Base-by-base conservation (phyloP, 2,888 invertebrate genomes). In the Iphiclides podalirius region DNA sequence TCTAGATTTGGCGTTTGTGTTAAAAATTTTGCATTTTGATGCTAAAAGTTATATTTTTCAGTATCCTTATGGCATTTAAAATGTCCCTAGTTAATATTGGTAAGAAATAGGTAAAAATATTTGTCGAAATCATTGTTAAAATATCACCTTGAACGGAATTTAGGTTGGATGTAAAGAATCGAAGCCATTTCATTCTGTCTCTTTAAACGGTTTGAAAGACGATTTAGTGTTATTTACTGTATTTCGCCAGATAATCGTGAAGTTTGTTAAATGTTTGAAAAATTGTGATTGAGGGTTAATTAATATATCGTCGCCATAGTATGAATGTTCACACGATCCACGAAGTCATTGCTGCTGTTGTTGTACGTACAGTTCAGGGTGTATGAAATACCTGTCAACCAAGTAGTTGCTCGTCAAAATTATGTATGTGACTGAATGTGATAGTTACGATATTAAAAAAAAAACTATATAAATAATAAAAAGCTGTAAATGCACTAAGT, bases 1-100 rank as follows among this genome's bases (percentile, higher is more conserved):
- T 82, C 75, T 82, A 72, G 73, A 78, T 85, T 87, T 87, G 87
- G 86, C 87, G 83, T 87, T 86, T 82, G 72, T 74, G 77, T 78
- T 75, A 75, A 77, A 77, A 79, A 70, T 67, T 78, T 62, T 64
- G 75, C 74, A 77, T 79, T 80, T 83, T 75, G 61, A 79, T 79
- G 82, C 60, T 78, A 71, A 59, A 68, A 71, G 65, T 72, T 72
- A 63, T 61, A 69, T 67, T 70, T 63, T 63, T 74, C 70, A 74
- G 70, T 75, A 68, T 65, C 75, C 55, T 63, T 70, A 76, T 64
- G 80, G 70, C 81, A 80, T 80, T 67, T 75, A 87, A 78, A 84
- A 88, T 88, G 88, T 79, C 81, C 69, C 54, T 74, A 78, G 69
- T 72, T 65, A 75, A 74, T 76, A 78, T 79, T 72, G 88, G 87